Conservation (phyloP, 2,888 invertebrate genomes). For the Conchocele bisecta region DNA sequence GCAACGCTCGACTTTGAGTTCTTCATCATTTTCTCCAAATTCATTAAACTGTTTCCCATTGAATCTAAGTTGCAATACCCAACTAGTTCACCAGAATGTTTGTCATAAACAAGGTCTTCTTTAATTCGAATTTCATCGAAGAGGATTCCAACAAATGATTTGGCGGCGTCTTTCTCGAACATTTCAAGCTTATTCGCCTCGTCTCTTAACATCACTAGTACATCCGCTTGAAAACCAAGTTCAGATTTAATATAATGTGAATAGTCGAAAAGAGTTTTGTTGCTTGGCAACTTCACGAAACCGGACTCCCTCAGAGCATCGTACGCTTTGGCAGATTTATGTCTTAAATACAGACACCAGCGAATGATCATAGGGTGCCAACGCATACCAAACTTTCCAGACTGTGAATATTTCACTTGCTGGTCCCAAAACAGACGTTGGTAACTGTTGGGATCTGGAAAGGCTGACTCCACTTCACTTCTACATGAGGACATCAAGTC, state of each 20-base stretch:
- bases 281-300: conserved; percentile 12
- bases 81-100: conserved; percentile 50
- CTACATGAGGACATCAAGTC: too few species aligned
- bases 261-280: conserved; percentile 13
- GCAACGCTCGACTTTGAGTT: conserved; percentile 14
- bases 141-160: conserved; percentile 9
- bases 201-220: neutral
- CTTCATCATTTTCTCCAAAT: neutral
- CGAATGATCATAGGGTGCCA: conserved; percentile 44
- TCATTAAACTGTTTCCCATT: neutral
- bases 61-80: conserved; percentile 42
- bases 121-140: conserved; percentile 52
- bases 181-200: neutral
- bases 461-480: neutral
- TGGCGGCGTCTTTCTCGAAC: neutral
- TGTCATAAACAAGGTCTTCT: conserved; percentile 53
- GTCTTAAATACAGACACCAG: conserved; percentile 29
- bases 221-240: neutral
- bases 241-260: neutral
- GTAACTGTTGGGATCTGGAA: neutral
- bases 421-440: neutral
- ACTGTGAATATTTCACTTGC: neutral
- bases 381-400: conserved; percentile 20
- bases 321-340: conserved; percentile 25
- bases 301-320: conserved; percentile 24